Percentiles rank a stretch among this genome's conserved stretches.
Conservation (phyloP, 2,113 vertebrate species). For the Chelonoidis abingdonii region DNA sequence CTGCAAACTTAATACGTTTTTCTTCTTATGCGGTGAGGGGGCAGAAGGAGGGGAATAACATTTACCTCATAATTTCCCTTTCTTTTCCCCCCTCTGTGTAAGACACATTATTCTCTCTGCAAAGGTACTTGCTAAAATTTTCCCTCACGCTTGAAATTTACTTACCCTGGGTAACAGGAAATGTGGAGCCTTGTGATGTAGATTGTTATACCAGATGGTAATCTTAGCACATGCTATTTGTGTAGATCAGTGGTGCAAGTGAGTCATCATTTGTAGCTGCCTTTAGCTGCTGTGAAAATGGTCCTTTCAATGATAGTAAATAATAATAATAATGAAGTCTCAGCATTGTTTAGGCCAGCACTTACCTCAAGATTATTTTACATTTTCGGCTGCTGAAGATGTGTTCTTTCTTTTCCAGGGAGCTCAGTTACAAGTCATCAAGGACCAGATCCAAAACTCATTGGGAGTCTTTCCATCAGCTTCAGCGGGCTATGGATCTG, state of each 20-base stretch:
- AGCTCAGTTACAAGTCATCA: slow-evolving; percentile 4
- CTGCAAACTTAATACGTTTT: slow-evolving; percentile 64
- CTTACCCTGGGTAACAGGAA: slow-evolving; percentile 88
- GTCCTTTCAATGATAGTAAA: slow-evolving; percentile 65
- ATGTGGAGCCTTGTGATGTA: slow-evolving; percentile 87
- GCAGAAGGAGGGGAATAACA: slow-evolving; percentile 56
- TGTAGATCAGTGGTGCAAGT: slow-evolving; percentile 79
- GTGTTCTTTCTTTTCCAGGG: neutral
- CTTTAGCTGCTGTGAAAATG: slow-evolving; percentile 77
- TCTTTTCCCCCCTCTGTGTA: slow-evolving; percentile 70
- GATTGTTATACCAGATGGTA: slow-evolving; percentile 90
- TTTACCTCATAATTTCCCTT: slow-evolving; percentile 80
- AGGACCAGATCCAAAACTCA: slow-evolving; percentile 13
- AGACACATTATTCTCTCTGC: slow-evolving; percentile 80
- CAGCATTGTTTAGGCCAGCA: neutral
- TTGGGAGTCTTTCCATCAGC: slow-evolving; percentile 54
- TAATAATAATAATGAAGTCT: slow-evolving; percentile 41
- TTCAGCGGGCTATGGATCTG: slow-evolving; percentile 48
- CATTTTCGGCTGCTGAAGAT: neutral
- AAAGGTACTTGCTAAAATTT: slow-evolving; percentile 88
- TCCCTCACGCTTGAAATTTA: slow-evolving; percentile 87
- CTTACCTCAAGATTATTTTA: neutral
- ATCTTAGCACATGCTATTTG: slow-evolving; percentile 84
- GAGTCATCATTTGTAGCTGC: slow-evolving; percentile 81
- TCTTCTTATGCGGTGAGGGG: slow-evolving; percentile 63